Evolutionary conservation across 2,113 vertebrate genomes (phyloP), one percentile per base, ranked within the genome.

Genomic region (Macquaria ambigua): DNA sequence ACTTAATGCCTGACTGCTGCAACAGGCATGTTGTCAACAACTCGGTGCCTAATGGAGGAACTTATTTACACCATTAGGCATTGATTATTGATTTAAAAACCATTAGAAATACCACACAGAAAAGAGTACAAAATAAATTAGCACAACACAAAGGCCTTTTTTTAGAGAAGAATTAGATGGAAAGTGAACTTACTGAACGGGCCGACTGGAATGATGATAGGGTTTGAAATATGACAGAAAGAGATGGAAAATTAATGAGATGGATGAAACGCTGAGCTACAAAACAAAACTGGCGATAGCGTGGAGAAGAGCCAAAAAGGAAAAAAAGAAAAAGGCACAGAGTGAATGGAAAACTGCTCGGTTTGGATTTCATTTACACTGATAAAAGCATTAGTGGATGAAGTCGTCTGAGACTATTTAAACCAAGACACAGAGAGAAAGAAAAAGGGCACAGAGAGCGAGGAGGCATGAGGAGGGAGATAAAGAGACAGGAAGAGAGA

Each of bases 221-320:
- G 79, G 77, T 84, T 91, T 78, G 81, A 90, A 90, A 91, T 43
- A 64, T 63, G 48, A 92, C 79, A 39, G 90, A 77, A 58, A 87
- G 68, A 92, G 79, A 93, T 92, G 84, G 83, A 89, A 86, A 89
- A 89, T 87, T 79, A 91, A 92, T 90, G 70, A 94, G 87, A 86
- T 61, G 68, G 72, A 81, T 81, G 71, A 92, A 90, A 90, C 3
- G 23, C 64, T 46, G 62, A 78, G 82, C 69, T 7, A 88, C 85
- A 80, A 87, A 87, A 90, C 25, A 87, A 83, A 87, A 55, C 52
- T 1, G 56, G 75, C 55, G 58, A 79, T 16, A 74, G 66, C 25
- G 71, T 9, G 59, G 39, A 77, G 78, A 89, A 71, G 56, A 73
- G 68, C 18, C 23, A n/a, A 52, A 64, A 25, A 34, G 6, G 52